phyloP scores from a whole-genome alignment of 2,113 vertebrate species.

The Crypturellus undulatus region DNA sequence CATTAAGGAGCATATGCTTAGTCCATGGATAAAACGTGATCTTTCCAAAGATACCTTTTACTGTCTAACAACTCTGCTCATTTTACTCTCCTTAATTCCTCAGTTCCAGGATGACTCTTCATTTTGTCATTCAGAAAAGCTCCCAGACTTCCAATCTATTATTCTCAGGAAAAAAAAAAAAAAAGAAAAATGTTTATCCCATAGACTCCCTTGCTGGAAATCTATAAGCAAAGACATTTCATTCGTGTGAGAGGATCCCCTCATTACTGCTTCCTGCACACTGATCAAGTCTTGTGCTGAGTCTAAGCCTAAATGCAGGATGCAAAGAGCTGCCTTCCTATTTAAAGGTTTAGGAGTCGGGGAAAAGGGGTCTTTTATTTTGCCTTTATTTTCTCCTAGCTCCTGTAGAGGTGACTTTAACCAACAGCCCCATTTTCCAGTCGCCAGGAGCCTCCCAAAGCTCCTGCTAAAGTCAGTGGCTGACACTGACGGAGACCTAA shows the following conservation, averaged over 20 bases:
- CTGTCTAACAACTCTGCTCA: slow-evolving; percentile 38
- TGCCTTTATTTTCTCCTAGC: not conserved
- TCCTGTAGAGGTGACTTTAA: not conserved
- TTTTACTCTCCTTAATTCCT: not conserved
- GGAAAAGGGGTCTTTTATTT: not conserved
- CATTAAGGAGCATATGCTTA: slow-evolving; percentile 39
- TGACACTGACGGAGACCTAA: slow-evolving; percentile 13
- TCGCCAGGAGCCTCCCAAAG: not conserved
- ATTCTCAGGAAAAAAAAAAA: slow-evolving; percentile 5
- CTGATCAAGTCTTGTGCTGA: not conserved
- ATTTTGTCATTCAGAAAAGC: not conserved
- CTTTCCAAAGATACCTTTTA: slow-evolving; percentile 9
- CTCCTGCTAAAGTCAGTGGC: not conserved
- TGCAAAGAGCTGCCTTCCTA: not conserved
- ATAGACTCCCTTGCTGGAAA: not conserved
- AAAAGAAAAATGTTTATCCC: slow-evolving; percentile 4
- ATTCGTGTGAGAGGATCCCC: not conserved
- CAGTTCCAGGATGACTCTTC: slow-evolving; percentile 18
- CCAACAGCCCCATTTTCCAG: not conserved
- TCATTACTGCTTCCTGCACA: not conserved
- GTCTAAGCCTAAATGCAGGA: not conserved
- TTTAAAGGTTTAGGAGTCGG: not conserved
- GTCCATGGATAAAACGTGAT: slow-evolving; percentile 32
- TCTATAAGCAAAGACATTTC: not conserved
- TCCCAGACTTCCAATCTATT: not conserved